Base-by-base conservation (phyloP, 2,797 vertebrate genomes). In the Oreortyx pictus region DNA sequence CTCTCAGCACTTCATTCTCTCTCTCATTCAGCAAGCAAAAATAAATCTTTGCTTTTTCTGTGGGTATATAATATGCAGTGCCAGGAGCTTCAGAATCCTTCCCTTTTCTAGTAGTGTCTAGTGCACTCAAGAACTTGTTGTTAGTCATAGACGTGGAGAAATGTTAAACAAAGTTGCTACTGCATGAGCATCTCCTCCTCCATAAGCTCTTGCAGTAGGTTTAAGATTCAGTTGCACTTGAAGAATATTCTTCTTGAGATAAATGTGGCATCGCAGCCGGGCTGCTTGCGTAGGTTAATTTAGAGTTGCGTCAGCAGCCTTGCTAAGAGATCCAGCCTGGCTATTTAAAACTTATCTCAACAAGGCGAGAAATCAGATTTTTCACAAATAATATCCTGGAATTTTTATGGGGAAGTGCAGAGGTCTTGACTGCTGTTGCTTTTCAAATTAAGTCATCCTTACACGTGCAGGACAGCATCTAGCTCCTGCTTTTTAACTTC, bases 41-140 rank as follows among this genome's bases (percentile, higher is more conserved):
- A 98, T 97, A 97, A 97, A 96, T 94, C 94, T 82, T 80, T 94
- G 86, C 70, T 82, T 91, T 94, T 88, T 60, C 88, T 94, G 82
- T 70, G 88, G 95, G 79, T 93, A 94, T 93, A 90, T 92, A 86
- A 93, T 11, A 68, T 6, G 57, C 44, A 47, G 94, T 96, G 97
- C 97, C 97, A 97, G 96, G 79, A 96, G 86, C 76, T 93, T 86
- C 94, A 96, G 93, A 97, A 97, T 97, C 96, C 92, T 97, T 97
- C 97, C 97, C 97, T 97, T 98, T 98, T 98, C 97, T 97, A 98
- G 97, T 96, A 97, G 96, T 96, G 96, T 94, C 95, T 95, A 92
- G 83, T 1, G 61, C 76, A 50, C 79, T 56, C 54, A 41, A 93
- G 91, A 94, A 88, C 84, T 81, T 29, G 24, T 56, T 1, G 3